Evolutionary conservation across 2,888 invertebrate species (phyloP), one percentile per base, ranked within the genome.

Genomic region (Teleogryllus oceanicus): DNA sequence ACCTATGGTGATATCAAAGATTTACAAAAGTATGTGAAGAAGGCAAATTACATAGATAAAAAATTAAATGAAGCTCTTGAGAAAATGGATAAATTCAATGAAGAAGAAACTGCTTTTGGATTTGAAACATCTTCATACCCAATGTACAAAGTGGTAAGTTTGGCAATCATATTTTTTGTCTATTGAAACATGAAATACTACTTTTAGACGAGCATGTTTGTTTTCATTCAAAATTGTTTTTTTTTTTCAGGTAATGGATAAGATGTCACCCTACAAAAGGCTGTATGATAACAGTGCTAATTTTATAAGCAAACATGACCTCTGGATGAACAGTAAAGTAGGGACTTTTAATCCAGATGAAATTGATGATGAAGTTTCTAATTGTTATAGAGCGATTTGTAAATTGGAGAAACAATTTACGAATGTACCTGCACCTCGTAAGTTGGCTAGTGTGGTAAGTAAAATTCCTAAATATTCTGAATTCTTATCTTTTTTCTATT

Each of bases 41-140:
- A 95, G 83, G 94, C 97, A 0, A 91, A 90, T n/a, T 89, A 91
- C 77, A 88, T 98, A 62, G 95, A 97, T 86, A 90, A 86, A 85
- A 90, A 93, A 85, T 88, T 96, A 81, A 88, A 92, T 77, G 86
- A 88, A 5, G 97, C 96, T 5, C 91, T 96, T 87, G 90, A 91
- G 77, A 92, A 90, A 81, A 96, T 97, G 82, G 95, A 96, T 84
- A 91, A 92, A 81, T 96, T 98, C 84, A 98, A 98, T 86, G 93
- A 93, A 85, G 98, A 98, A 86, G 98, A 98, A 86, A 89, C 90
- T 50, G 91, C 96, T 21, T 98, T 94, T 85, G 95, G 94, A 16
- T 97, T 94, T 92, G 94, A 96, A 85, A 86, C 93, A 12, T 96
- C 97, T 0, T 93, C 94, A 84, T 98, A 98, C 88, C 96, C 97